Evolutionary conservation across 2,113 vertebrate genomes (phyloP).

Genomic region (Panthera tigris): DNA sequence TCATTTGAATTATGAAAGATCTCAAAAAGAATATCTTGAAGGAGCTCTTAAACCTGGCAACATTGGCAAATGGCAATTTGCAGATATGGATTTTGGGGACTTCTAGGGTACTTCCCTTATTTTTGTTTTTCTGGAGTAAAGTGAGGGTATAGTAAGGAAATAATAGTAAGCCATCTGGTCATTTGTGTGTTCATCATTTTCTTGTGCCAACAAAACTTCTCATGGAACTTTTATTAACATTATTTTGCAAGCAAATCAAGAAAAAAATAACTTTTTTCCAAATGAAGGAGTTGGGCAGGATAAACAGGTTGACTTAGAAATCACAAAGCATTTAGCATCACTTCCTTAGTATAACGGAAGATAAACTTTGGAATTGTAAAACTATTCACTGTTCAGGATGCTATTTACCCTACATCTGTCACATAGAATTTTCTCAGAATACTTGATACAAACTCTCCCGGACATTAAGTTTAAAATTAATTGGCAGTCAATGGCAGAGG

Average conservation of each 20-base stretch:
- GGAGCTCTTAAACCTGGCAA: fast-evolving
- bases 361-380: neutral
- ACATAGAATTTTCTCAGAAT: slow-evolving; percentile 33
- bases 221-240: neutral
- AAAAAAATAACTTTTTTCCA: neutral
- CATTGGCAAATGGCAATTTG: fast-evolving
- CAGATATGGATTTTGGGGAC: too few relatives aligned
- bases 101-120: fast-evolving
- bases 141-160: neutral
- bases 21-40: neutral
- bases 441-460: neutral
- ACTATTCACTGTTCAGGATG: neutral
- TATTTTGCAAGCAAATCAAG: neutral
- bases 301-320: neutral
- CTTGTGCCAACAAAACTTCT: neutral
- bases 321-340: neutral
- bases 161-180: neutral
- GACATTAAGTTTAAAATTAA: neutral
- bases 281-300: neutral
- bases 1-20: neutral
- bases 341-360: neutral
- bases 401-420: neutral
- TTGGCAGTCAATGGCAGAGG: slow-evolving; percentile 44
- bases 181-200: neutral
- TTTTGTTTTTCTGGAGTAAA: neutral